These are phyloP conservation scores for Epicauta chinensis DNA, from an alignment of 1,140 invertebrate genomes.

Conservation along the genomic window DNA sequence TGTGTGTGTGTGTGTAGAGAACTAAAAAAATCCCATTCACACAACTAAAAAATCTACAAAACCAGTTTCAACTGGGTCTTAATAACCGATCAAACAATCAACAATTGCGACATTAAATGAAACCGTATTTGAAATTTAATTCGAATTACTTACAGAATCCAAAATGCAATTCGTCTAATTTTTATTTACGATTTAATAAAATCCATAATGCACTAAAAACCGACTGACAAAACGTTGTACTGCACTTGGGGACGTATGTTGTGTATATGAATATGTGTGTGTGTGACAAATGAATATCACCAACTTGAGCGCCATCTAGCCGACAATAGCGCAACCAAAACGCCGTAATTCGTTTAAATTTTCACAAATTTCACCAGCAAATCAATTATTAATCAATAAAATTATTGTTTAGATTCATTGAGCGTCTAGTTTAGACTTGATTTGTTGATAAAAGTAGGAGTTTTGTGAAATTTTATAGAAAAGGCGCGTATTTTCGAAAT, in stretches of 20 bases:
- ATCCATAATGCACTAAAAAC: conserved; percentile 33
- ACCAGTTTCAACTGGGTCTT: conserved; percentile 15
- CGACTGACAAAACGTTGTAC: not conserved
- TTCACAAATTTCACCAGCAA: too few species aligned
- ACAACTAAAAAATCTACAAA: conserved; percentile 23
- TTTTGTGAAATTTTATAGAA: too few species aligned
- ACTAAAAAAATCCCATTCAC: conserved; percentile 26
- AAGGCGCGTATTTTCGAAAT: too few species aligned
- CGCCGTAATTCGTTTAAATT: too few species aligned
- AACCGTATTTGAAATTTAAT: not conserved
- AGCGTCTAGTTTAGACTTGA: too few species aligned
- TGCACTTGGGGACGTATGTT: not conserved
- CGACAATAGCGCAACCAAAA: too few species aligned
- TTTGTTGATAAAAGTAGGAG: too few species aligned
- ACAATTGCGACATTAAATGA: not conserved
- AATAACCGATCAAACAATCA: conserved; percentile 6
- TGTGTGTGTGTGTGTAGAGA: conserved; percentile 1
- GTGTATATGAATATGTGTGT: not conserved
- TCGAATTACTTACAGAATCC: conserved; percentile 12
- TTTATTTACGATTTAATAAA: conserved; percentile 29
- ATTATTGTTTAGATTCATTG: too few species aligned
- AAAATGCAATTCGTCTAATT: conserved; percentile 16
- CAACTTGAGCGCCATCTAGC: too few species aligned
- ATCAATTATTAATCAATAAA: too few species aligned
- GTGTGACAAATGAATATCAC: too few species aligned